phyloP scores from a whole-genome alignment of 2,888 invertebrate species.

The Drosophila anomelani region DNA sequence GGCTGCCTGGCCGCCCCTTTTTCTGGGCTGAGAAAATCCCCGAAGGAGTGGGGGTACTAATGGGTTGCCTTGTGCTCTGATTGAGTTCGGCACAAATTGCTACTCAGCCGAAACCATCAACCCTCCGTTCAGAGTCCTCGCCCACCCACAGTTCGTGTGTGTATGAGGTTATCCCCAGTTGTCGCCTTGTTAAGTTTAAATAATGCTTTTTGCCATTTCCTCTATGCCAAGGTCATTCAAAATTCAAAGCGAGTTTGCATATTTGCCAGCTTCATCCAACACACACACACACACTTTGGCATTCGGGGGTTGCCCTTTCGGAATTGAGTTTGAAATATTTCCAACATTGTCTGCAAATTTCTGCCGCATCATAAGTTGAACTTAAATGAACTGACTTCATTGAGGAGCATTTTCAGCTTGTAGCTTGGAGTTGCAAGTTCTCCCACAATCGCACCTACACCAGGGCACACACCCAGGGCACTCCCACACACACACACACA shows the following conservation, averaged over 20 bases:
- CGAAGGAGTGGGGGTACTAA: constrained; percentile 65
- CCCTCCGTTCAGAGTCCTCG: constrained; percentile 14
- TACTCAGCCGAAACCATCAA: constrained; percentile 61
- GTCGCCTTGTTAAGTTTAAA: constrained; percentile 77
- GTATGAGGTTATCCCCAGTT: constrained; percentile 56
- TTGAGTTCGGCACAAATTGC: constrained; percentile 79
- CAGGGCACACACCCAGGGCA: constrained; percentile 1
- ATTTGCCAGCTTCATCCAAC: constrained; percentile 41
- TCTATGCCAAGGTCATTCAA: constrained; percentile 85
- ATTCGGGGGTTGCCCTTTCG: constrained; percentile 39
- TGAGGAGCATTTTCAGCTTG: constrained; percentile 48
- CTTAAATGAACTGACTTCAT: constrained; percentile 80
- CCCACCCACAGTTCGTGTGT: constrained; percentile 19
- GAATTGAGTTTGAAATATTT: constrained; percentile 67
- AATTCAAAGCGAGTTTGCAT: constrained; percentile 82
- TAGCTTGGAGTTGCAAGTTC: constrained; percentile 25
- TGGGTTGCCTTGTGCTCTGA: constrained; percentile 78
- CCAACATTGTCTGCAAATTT: constrained; percentile 75
- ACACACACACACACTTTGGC: constrained; percentile 31
- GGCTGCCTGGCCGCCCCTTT: constrained; percentile 50
- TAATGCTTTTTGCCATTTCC: constrained; percentile 80
- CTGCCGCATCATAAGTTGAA: constrained; percentile 74
- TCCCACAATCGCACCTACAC: constrained; percentile 43
- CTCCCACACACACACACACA: constrained; percentile 4
- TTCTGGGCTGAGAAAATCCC: constrained; percentile 42